Conservation (phyloP, 2,113 vertebrate species). For the Macrotus californicus region DNA sequence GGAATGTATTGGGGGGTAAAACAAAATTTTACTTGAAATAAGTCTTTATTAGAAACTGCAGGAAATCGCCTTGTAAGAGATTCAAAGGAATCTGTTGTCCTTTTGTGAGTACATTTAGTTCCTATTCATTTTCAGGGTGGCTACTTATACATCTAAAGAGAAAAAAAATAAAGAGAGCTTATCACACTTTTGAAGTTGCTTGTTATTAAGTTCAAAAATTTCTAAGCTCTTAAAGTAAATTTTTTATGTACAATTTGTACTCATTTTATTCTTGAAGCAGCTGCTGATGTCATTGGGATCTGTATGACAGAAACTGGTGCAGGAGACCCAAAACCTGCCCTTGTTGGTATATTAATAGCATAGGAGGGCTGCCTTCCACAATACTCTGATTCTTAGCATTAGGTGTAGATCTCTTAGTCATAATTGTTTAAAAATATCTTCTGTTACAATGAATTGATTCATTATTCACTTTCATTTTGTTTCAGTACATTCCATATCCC, state of each 20-base stretch:
- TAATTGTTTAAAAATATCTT: conserved; percentile 32
- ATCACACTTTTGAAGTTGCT: neutral
- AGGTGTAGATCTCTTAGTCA: conserved; percentile 10
- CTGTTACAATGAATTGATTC: conserved; percentile 40
- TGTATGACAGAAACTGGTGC: neutral
- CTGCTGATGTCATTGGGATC: neutral
- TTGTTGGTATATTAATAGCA: neutral
- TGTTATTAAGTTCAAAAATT: neutral
- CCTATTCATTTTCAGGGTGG: neutral
- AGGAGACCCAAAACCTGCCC: neutral
- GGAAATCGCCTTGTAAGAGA: neutral
- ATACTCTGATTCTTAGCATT: conserved; percentile 12
- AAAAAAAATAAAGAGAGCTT: neutral
- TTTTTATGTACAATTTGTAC: neutral
- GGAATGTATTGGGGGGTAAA: neutral
- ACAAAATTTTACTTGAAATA: neutral
- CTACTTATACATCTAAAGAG: neutral
- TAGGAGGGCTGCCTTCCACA: neutral
- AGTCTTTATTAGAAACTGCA: neutral
- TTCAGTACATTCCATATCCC: conserved; percentile 14
- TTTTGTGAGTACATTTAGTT: conserved; percentile 24
- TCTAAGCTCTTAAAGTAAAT: conserved; percentile 28
- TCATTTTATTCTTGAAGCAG: neutral
- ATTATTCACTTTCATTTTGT: conserved; percentile 49
- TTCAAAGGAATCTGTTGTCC: neutral